These are phyloP conservation scores for Tinamus guttatus DNA, from an alignment of 2,113 vertebrate species.

Conservation along the genomic window DNA sequence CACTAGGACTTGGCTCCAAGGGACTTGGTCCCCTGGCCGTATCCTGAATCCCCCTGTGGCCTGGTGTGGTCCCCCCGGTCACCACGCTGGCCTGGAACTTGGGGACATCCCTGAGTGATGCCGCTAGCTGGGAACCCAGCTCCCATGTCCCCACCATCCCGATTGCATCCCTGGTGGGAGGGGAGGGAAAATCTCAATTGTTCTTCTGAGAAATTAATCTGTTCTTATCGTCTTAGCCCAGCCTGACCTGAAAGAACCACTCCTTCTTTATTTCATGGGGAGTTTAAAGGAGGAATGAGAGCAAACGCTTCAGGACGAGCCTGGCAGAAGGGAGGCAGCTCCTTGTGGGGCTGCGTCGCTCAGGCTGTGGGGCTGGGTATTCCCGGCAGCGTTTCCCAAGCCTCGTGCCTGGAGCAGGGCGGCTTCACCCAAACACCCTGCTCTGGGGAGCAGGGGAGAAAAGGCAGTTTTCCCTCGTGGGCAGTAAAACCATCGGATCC, in stretches of 20 bases:
- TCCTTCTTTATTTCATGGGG: rapidly evolving
- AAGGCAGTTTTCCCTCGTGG: rapidly evolving
- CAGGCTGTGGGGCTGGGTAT: background rate
- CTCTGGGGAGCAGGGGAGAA: background rate
- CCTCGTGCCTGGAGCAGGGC: too few relatives aligned
- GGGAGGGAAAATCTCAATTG: background rate
- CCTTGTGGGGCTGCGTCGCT: background rate
- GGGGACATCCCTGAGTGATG: rapidly evolving
- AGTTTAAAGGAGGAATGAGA: background rate
- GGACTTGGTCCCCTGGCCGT: too few relatives aligned
- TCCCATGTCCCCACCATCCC: background rate
- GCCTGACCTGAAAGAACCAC: slow-evolving; percentile 14
- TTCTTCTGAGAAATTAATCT: slow-evolving; percentile 47
- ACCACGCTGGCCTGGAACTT: rapidly evolving
- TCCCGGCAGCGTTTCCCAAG: background rate
- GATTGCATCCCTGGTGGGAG: rapidly evolving
- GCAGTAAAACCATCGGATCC: background rate
- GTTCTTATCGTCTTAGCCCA: slow-evolving; percentile 2
- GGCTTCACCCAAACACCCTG: background rate
- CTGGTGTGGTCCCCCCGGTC: background rate
- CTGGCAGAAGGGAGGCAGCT: background rate
- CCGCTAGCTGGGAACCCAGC: background rate
- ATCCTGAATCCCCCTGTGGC: too few relatives aligned
- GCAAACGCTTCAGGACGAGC: background rate
- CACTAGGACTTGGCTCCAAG: too few relatives aligned